Percentiles rank a stretch among this genome's conserved stretches.
Evolutionary conservation across 35 echinoderm and acorn worm genomes (phyloP).

Genomic region (Apostichopus parvimensis): DNA sequence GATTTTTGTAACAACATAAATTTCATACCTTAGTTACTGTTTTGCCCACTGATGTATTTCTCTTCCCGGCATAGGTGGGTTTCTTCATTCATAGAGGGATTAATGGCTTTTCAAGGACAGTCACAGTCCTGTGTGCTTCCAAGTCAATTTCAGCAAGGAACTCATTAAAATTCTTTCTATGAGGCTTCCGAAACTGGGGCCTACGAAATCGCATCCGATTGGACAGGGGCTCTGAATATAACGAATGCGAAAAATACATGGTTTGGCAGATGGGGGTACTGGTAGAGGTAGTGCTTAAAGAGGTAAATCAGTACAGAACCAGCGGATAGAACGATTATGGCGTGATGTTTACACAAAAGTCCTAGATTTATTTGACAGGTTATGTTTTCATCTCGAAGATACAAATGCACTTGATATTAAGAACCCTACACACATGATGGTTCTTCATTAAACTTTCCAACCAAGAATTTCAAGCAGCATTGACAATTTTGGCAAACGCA

Average conservation of each 20-base stretch:
- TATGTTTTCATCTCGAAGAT: constrained; percentile 37
- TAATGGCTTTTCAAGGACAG: not conserved
- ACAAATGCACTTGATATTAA: constrained; percentile 13
- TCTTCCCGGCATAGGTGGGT: not conserved
- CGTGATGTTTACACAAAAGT: constrained; percentile 39
- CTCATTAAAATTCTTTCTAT: not conserved
- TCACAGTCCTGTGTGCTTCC: not conserved
- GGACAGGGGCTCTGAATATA: constrained; percentile 49
- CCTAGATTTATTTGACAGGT: constrained; percentile 15
- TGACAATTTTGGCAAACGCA: not conserved
- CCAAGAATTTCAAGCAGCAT: constrained; percentile 18
- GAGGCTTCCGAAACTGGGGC: constrained; percentile 4
- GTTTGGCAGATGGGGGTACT: constrained; percentile 15
- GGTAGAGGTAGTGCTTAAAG: constrained; percentile 47
- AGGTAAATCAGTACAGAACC: constrained; percentile 43
- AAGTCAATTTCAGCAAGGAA: not conserved
- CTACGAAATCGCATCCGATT: constrained; percentile 36
- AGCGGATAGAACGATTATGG: constrained; percentile 53
- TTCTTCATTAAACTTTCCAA: constrained; percentile 13
- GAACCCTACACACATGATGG: constrained; percentile 31
- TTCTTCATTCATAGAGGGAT: constrained; percentile 23
- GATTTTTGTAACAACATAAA: too few species aligned
- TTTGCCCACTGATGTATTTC: not conserved
- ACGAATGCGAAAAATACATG: constrained; percentile 39
- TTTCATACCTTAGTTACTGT: not conserved